These are phyloP conservation scores for Ursus arctos DNA, from an alignment of 2,113 vertebrate genomes.

Conservation along the genomic window DNA sequence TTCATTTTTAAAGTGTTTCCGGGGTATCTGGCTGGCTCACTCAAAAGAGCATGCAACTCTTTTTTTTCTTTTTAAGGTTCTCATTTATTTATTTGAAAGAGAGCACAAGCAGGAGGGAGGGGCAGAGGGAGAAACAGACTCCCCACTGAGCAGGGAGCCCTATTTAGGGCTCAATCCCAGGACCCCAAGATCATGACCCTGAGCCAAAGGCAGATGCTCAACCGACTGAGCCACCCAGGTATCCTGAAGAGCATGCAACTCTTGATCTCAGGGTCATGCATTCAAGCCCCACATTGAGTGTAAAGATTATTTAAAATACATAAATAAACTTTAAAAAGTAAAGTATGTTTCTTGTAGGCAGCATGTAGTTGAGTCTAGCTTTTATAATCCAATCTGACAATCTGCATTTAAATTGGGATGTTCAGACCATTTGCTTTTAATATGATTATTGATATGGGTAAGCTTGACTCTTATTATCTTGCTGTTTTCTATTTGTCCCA, in stretches of 20 bases:
- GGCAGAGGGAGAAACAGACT: too few species aligned
- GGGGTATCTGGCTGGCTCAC: too few species aligned
- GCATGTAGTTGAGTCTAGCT: background rate
- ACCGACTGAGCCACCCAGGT: too few species aligned
- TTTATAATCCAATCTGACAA: constrained; percentile 13
- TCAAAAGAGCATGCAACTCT: too few species aligned
- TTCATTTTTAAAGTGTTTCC: background rate
- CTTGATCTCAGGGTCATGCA: background rate
- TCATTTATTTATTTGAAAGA: too few species aligned
- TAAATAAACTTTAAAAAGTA: background rate
- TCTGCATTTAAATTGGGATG: background rate
- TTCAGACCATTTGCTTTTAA: constrained; percentile 24
- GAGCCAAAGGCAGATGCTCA: too few species aligned
- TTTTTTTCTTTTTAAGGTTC: too few species aligned
- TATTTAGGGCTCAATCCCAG: too few species aligned
- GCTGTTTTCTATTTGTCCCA: constrained; percentile 22
- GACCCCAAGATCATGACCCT: too few species aligned
- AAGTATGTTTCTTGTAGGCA: background rate
- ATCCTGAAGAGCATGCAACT: too few species aligned
- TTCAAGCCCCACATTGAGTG: background rate
- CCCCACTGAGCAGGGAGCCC: too few species aligned
- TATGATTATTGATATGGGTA: background rate
- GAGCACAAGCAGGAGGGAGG: too few species aligned
- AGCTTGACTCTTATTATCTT: background rate
- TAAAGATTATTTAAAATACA: background rate